Base-by-base conservation (phyloP, 2,888 invertebrate species). In the Strigamia maritima region DNA sequence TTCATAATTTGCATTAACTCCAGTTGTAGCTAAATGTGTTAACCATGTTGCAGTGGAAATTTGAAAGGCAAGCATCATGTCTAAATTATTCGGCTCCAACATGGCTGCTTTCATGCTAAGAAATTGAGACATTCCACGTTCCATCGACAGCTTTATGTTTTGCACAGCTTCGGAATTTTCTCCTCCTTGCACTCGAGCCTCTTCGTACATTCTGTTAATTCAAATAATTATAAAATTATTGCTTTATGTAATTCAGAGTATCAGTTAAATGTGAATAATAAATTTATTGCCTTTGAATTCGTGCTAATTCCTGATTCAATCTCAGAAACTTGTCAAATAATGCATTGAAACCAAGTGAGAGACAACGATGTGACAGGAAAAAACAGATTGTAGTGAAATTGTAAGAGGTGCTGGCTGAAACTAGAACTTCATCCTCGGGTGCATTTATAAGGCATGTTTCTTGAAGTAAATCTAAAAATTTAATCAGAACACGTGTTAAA, bases 321-420 rank as follows among this genome's bases (percentile, higher is more conserved):
- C 87, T 87, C 26, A 87, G 81, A 78, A 89, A 85, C 82, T 88
- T 89, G 83, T 89, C 88, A 80, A 88, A 84, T 16, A 88, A 85
- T 38, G 84, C 84, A 79, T 85, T 85, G 81, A 87, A 86, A 0
- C 92, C 92, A 78, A 97, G 89, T 85, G 95, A 92, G 79, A 97
- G 89, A 77, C 94, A 91, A 84, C 92, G 92, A 85, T 97, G 97
- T 0, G 95, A 92, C 89, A 96, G 90, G 86, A 92, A 97, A 86
- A 97, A 97, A 83, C 94, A 93, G 85, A 97, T 95, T 0, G 95
- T 95, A 16, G 95, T 91, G 86, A 97, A 97, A 84, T 90, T 92
- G 84, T 91, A 94, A 22, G 76, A 35, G 12, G 31, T 49, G 38
- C 16, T 28, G 24, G 80, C 28, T 12, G n/a, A n/a, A 22, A 65